These are phyloP conservation scores for Acestrorhynchus altus DNA, from an alignment of 2,797 vertebrate genomes.

Conservation along the genomic window DNA sequence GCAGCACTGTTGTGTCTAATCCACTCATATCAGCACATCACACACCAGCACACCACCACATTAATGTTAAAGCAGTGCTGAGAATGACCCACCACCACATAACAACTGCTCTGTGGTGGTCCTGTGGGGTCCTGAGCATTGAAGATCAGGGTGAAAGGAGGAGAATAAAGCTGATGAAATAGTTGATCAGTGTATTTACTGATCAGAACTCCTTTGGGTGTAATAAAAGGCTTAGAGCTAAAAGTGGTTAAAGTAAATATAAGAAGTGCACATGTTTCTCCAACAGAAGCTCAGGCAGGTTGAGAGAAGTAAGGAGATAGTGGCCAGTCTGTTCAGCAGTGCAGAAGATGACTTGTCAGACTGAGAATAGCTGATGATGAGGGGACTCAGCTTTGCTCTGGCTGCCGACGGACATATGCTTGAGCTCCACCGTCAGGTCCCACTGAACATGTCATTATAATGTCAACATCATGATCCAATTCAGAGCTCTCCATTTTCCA, in stretches of 20 bases:
- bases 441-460: constrained; percentile 27
- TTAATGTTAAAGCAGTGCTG: too few relatives aligned
- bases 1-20: too few relatives aligned
- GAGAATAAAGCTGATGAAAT: too few relatives aligned
- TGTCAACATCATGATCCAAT: constrained; percentile 20
- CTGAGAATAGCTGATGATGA: constrained; percentile 19
- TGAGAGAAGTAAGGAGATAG: not conserved
- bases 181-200: too few relatives aligned
- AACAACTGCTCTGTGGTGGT: too few relatives aligned
- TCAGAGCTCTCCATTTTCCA: constrained; percentile 5
- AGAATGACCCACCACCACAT: too few relatives aligned
- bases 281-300: not conserved
- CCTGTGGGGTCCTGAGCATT: too few relatives aligned
- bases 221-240: too few relatives aligned
- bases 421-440: constrained; percentile 28
- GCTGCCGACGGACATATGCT: not conserved
- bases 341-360: constrained; percentile 15
- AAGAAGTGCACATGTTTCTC: not conserved
- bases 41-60: too few relatives aligned
- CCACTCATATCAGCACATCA: too few relatives aligned
- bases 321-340: not conserved
- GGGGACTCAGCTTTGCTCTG: not conserved
- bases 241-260: not conserved
- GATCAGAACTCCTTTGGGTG: too few relatives aligned
- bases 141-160: too few relatives aligned